A percentile compares a stretch with the other conserved stretches of the same genome.
Conservation (phyloP, 2,113 vertebrate genomes). For the Probosciger aterrimus region DNA sequence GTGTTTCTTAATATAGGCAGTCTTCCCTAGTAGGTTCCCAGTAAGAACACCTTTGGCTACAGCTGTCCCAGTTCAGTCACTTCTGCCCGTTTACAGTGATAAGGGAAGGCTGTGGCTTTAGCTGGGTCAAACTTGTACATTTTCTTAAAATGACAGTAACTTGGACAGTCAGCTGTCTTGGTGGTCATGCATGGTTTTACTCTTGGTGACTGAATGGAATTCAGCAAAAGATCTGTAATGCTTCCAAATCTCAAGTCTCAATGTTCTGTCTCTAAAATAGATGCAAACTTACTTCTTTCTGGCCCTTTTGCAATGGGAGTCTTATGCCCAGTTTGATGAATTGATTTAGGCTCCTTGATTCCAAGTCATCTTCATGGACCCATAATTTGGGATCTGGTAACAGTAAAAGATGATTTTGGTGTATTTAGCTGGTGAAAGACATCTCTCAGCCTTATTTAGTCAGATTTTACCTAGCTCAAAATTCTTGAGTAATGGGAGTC, state of each 20-base stretch:
- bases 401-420: background rate
- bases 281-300: background rate
- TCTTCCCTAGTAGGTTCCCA: background rate
- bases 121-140: background rate
- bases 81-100: background rate
- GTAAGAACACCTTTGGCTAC: constrained; percentile 8
- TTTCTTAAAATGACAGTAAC: background rate
- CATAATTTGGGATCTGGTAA: background rate
- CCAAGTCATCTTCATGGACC: background rate
- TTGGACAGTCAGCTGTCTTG: background rate
- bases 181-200: background rate
- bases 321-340: background rate
- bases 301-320: background rate
- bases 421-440: background rate
- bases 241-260: background rate
- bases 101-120: constrained; percentile 9
- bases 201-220: background rate
- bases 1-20: background rate
- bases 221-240: background rate
- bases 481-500: background rate
- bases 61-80: constrained; percentile 42
- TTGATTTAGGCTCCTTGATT: background rate
- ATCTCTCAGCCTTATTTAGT: background rate
- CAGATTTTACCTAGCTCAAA: background rate
- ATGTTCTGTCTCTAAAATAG: background rate